phyloP scores from a whole-genome alignment of 2,113 vertebrate species.

The Ranitomeya variabilis region DNA sequence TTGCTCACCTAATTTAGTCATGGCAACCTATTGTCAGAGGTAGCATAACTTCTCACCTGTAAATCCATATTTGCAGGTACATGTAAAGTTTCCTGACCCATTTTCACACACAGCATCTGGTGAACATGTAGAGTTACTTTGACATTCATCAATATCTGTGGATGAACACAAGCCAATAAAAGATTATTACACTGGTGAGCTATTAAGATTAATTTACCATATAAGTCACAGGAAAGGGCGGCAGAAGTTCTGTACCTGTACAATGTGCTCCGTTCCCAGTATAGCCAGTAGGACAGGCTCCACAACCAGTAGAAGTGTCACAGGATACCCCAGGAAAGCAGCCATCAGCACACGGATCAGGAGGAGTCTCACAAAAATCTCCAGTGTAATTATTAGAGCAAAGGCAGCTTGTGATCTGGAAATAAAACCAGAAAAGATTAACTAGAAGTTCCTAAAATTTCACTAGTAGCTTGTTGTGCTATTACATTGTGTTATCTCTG shows the following conservation, averaged over 20 bases:
- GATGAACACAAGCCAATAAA: too few relatives aligned
- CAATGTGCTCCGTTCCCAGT: conserved; percentile 64
- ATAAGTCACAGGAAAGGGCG: neutral
- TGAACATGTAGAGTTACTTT: neutral
- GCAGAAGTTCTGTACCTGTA: conserved; percentile 51
- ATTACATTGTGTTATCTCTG: too few relatives aligned
- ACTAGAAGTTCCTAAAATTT: neutral
- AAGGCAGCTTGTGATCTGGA: conserved; percentile 59
- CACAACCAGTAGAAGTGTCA: conserved; percentile 50
- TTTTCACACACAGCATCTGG: conserved; percentile 14
- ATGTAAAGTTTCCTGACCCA: neutral
- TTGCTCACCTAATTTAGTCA: too few relatives aligned
- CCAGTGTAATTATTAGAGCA: conserved; percentile 48
- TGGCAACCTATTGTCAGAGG: neutral
- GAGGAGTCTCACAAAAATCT: conserved; percentile 20
- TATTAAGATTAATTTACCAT: neutral
- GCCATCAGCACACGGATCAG: conserved; percentile 35
- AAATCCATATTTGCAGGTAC: conserved; percentile 32
- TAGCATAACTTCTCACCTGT: neutral
- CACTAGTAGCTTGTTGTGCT: too few relatives aligned
- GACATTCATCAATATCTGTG: conserved; percentile 42
- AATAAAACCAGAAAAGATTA: neutral
- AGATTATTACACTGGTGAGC: neutral
- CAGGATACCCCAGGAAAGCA: conserved; percentile 61
- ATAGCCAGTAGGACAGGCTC: conserved; percentile 55